A percentile compares a stretch with the other conserved stretches of the same genome.
These are phyloP conservation scores for Aplocera efformata DNA, from an alignment of 2,888 invertebrate genomes.

Conservation along the genomic window DNA sequence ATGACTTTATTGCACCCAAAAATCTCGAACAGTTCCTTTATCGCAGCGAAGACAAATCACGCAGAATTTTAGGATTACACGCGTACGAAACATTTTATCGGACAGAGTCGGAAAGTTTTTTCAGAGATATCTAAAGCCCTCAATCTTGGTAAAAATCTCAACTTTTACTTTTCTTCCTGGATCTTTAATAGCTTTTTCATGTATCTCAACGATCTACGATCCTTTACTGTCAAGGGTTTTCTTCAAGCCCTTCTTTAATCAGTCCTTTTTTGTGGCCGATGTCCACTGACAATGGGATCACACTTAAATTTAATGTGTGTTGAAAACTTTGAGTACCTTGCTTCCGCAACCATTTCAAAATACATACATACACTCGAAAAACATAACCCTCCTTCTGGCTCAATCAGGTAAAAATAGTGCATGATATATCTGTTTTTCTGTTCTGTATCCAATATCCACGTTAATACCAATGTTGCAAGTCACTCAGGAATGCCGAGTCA, in stretches of 20 bases:
- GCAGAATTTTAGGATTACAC: conserved; percentile 63
- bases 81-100: conserved; percentile 70
- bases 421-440: too few relatives aligned
- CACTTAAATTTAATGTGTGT: too few relatives aligned
- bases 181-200: conserved; percentile 44
- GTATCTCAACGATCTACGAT: conserved; percentile 8
- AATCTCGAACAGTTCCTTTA: conserved; percentile 43
- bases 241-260: not conserved
- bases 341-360: too few relatives aligned
- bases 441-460: conserved; percentile 1
- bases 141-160: conserved; percentile 59
- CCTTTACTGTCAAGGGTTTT: conserved; percentile 6
- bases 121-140: conserved; percentile 60
- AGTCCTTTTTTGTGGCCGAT: not conserved
- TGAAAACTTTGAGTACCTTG: too few relatives aligned
- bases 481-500: conserved; percentile 27
- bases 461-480: conserved; percentile 20
- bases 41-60: conserved; percentile 65
- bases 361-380: too few relatives aligned
- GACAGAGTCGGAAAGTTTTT: conserved; percentile 54
- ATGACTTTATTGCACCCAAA: conserved; percentile 40
- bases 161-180: conserved; percentile 58
- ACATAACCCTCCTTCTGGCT: too few relatives aligned
- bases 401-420: too few relatives aligned
- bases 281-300: not conserved